phyloP scores from a whole-genome alignment of 2,888 invertebrate species.

The Drosophila niveifrons region DNA sequence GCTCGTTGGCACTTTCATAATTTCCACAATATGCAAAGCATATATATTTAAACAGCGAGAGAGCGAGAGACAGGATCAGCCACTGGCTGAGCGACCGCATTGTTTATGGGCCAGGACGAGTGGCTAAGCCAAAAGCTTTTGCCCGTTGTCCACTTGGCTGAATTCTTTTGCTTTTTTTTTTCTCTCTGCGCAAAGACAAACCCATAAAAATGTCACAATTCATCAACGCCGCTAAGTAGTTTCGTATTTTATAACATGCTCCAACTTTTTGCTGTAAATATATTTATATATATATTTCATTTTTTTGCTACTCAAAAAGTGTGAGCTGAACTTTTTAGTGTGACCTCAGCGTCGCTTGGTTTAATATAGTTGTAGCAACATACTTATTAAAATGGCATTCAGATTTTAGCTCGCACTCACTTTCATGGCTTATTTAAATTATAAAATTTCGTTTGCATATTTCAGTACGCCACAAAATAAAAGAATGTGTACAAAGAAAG shows the following conservation, averaged over 20 bases:
- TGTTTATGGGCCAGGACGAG: constrained; percentile 61
- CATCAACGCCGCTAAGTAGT: constrained; percentile 73
- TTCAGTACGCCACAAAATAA: background rate
- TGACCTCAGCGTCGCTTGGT: constrained; percentile 48
- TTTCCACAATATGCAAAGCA: constrained; percentile 42
- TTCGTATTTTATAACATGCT: constrained; percentile 71
- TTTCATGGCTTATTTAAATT: constrained; percentile 2
- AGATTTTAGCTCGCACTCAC: background rate
- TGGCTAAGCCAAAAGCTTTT: constrained; percentile 61
- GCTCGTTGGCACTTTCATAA: constrained; percentile 52
- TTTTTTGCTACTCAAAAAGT: constrained; percentile 35
- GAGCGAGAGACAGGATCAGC: constrained; percentile 35
- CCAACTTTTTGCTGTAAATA: constrained; percentile 16
- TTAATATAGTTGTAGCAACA: constrained; percentile 9
- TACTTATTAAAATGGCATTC: background rate
- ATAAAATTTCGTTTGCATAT: constrained; percentile 11
- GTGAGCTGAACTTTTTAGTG: constrained; percentile 55
- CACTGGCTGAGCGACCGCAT: constrained; percentile 54
- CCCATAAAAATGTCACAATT: constrained; percentile 83
- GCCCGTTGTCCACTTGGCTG: constrained; percentile 35
- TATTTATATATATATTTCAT: constrained; percentile 1
- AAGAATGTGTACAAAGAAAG: background rate
- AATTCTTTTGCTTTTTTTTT: constrained; percentile 10
- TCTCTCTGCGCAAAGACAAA: constrained; percentile 59
- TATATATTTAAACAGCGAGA: constrained; percentile 32